phyloP scores from a whole-genome alignment of 2,888 invertebrate species.

The Hybos culiciformis region DNA sequence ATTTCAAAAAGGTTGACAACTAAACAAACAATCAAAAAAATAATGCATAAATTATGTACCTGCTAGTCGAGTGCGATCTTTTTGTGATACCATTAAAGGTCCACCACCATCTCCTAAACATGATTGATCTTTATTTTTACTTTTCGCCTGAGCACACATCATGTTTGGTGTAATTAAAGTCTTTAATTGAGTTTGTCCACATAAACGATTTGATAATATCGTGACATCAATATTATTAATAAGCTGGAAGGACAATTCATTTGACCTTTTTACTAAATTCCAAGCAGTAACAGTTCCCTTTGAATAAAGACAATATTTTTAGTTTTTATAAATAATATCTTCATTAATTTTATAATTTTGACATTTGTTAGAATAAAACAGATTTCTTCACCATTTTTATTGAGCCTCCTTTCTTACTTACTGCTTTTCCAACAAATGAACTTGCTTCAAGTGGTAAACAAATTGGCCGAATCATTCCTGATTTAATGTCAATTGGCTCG shows the following conservation, averaged over 20 bases:
- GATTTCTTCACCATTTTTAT: no score
- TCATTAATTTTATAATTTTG: no score
- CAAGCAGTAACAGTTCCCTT: slow-evolving; percentile 32
- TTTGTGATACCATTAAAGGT: slow-evolving; percentile 11
- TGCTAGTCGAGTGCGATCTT: slow-evolving; percentile 10
- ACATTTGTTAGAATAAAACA: no score
- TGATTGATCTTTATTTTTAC: slow-evolving; percentile 1
- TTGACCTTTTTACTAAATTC: slow-evolving; percentile 25
- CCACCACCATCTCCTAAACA: slow-evolving; percentile 15
- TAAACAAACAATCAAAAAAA: background rate
- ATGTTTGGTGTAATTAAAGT: slow-evolving; percentile 10
- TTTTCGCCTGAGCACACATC: slow-evolving; percentile 8
- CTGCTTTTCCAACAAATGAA: slow-evolving; percentile 13
- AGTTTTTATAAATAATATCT: no score
- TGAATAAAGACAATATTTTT: background rate
- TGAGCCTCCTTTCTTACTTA: slow-evolving; percentile 1
- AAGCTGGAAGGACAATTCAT: slow-evolving; percentile 23
- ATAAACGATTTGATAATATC: slow-evolving; percentile 28
- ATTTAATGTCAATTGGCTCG: slow-evolving; percentile 9
- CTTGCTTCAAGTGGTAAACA: slow-evolving; percentile 10
- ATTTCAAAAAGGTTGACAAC: background rate
- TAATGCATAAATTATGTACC: slow-evolving; percentile 10
- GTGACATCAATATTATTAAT: slow-evolving; percentile 28
- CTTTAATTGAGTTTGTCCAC: slow-evolving; percentile 25
- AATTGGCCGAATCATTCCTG: slow-evolving; percentile 14